Percentiles rank a stretch among this genome's conserved stretches.
These are phyloP conservation scores for Sapayoa aenigma DNA, from an alignment of 2,113 vertebrate species.

Conservation along the genomic window DNA sequence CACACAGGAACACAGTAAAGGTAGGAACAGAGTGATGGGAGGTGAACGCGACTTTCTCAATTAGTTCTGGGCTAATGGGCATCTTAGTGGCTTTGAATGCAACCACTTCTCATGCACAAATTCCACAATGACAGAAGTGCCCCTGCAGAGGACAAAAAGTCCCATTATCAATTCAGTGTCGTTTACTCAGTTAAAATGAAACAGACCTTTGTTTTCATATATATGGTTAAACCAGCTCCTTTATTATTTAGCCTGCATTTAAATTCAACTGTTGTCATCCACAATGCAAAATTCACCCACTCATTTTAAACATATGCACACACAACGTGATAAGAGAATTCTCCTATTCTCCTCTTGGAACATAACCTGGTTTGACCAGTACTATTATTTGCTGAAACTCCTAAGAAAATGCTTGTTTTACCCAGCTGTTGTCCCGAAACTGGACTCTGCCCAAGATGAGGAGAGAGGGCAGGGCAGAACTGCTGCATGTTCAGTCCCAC, in stretches of 20 bases:
- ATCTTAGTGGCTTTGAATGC: not conserved
- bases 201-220: not conserved
- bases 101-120: not conserved
- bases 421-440: not conserved
- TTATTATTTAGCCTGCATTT: not conserved
- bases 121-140: not conserved
- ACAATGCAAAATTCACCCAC: not conserved
- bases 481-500: accelerated
- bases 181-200: not conserved
- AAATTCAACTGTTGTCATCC: not conserved
- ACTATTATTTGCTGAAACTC: not conserved
- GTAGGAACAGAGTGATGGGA: not conserved
- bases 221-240: not conserved
- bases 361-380: not conserved
- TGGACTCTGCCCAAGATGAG: not conserved
- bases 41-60: not conserved
- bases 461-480: not conserved
- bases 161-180: not conserved
- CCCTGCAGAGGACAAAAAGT: not conserved
- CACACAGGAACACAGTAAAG: not conserved
- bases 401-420: not conserved
- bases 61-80: not conserved
- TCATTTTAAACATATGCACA: accelerated
- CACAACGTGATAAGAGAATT: accelerated
- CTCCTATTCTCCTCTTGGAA: not conserved